phyloP scores from a whole-genome alignment of 2,113 vertebrate species.

The Gila orcuttii region DNA sequence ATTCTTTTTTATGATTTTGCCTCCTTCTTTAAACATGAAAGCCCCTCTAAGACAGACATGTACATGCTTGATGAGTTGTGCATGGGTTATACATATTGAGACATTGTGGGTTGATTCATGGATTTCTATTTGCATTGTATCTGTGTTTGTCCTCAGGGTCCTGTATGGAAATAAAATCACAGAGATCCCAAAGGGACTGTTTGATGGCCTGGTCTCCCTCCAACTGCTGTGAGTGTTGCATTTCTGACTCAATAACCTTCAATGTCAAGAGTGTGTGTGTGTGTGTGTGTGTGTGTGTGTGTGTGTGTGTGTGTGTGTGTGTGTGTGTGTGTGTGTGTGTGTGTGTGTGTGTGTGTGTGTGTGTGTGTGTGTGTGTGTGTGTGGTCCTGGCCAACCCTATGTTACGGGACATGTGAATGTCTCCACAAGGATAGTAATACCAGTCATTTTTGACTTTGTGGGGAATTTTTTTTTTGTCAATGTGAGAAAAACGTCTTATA shows the following conservation, averaged over 20 bases:
- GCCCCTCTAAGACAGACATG: neutral
- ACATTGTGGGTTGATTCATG: conserved; percentile 48
- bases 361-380: too few species aligned
- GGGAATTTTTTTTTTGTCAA: too few species aligned
- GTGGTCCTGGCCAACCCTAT: too few species aligned
- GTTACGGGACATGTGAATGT: too few species aligned
- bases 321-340: neutral
- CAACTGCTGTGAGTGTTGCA: conserved; percentile 93
- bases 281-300: too few species aligned
- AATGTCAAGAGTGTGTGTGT: conserved; percentile 27
- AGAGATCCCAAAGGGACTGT: conserved; percentile 94
- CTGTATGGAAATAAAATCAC: conserved; percentile 98
- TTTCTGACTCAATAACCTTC: conserved; percentile 33
- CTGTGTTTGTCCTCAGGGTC: conserved; percentile 81
- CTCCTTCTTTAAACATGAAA: neutral
- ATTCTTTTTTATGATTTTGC: neutral
- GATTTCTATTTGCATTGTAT: conserved; percentile 49
- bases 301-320: neutral
- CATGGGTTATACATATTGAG: conserved; percentile 20
- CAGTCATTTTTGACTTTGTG: too few species aligned
- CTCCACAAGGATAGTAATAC: too few species aligned
- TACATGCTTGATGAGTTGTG: neutral
- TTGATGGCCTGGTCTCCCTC: conserved; percentile 94
- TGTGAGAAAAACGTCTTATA: too few species aligned
- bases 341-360: neutral